Evolutionary conservation across 2,888 invertebrate genomes (phyloP).

Genomic region (Callimorpha dominula): DNA sequence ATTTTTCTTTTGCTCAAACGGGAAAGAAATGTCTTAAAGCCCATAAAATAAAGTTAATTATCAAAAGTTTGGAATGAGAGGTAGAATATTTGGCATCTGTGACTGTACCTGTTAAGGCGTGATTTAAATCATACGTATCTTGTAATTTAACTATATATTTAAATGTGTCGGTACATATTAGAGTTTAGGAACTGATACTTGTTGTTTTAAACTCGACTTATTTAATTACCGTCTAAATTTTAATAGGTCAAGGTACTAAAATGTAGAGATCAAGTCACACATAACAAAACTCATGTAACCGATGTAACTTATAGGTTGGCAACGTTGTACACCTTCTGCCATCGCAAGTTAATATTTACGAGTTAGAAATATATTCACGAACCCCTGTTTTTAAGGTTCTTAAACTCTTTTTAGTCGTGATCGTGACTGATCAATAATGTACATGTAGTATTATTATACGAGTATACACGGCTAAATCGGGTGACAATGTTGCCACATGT

Average conservation of each 20-base stretch:
- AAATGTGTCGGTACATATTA: too few relatives aligned
- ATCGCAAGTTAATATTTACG: not conserved
- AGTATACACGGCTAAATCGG: not conserved
- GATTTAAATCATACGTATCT: not conserved
- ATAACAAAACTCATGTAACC: not conserved
- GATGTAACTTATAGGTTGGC: not conserved
- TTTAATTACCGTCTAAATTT: too few relatives aligned
- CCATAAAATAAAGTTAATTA: slow-evolving; percentile 36
- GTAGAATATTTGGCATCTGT: slow-evolving; percentile 18
- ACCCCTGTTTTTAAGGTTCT: not conserved
- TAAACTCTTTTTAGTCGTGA: not conserved
- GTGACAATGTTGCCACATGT: not conserved
- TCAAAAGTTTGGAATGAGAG: slow-evolving; percentile 13
- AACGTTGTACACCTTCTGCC: not conserved
- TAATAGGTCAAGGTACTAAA: not conserved
- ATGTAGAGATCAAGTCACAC: not conserved
- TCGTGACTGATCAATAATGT: not conserved
- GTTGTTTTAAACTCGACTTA: too few relatives aligned
- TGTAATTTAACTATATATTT: not conserved
- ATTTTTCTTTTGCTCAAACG: slow-evolving; percentile 33
- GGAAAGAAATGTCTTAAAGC: slow-evolving; percentile 29
- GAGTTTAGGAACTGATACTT: too few relatives aligned
- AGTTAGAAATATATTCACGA: not conserved
- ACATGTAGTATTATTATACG: not conserved
- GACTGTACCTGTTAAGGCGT: not conserved